Base-by-base conservation (phyloP, 1,140 invertebrate genomes). In the Cydia strobilella region DNA sequence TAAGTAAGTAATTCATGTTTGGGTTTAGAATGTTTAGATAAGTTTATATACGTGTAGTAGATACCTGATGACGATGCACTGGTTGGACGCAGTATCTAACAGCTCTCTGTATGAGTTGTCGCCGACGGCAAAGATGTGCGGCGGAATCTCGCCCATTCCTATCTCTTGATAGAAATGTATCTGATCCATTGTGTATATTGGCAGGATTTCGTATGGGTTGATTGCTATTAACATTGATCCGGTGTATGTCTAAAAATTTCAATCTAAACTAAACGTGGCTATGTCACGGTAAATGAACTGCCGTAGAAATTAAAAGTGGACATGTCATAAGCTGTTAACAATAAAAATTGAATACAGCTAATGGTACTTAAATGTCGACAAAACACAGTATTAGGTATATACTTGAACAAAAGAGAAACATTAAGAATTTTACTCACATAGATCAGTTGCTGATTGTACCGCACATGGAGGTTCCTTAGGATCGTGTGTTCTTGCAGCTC, bases 401-500 rank as follows among this genome's bases (percentile, higher is more conserved):
- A 31, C 3, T 0, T 31, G 31, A 31, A n/a, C n/a, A 54, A 54
- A 54, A 54, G 48, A 6, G 5, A 18, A 54, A 18, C 45, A 18
- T 18, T 6, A 51, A 65, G n/a, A 54, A 69, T 4, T 59, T 45
- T 20, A 80, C 96, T 95, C 94, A 99, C 98, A 93, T 99, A 99
- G 85, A 99, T 98, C 18, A 97, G 87, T 88, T 97, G 96, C 80
- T 97, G 95, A 84, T 95, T 96, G 90, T 98, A 99, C 82, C 98
- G 94, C 83, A 98, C 96, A 80, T 97, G 96, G n/a, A 99, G 94
- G 94, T 99, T 99, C 74, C 97, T 94, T 13, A 99, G 93, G 80
- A 99, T 98, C 7, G 97, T 97, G 83, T 97, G 97, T 90, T 99
- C 98, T 86, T 99, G 97, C 23, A 99, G 93, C 93, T 99, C 98